Percentiles rank a stretch among this genome's conserved stretches.
phyloP scores from a whole-genome alignment of 2,888 invertebrate genomes.

The Troides helena region DNA sequence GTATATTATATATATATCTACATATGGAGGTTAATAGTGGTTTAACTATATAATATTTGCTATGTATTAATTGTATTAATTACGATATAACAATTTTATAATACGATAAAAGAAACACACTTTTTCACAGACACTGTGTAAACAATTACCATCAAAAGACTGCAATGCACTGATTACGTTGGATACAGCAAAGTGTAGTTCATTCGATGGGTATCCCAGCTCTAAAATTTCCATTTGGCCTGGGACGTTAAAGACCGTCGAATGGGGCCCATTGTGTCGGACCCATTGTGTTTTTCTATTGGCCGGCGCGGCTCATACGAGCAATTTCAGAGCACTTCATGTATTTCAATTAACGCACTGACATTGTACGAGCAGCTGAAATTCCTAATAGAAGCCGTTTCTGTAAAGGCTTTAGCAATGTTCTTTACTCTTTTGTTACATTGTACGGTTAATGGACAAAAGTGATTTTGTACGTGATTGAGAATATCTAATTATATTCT shows the following conservation, averaged over 20 bases:
- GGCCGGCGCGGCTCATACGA: slow-evolving; percentile 63
- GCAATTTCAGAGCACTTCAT: slow-evolving; percentile 43
- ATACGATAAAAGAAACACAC: no score
- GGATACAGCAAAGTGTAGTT: slow-evolving; percentile 15
- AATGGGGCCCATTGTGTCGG: slow-evolving; percentile 63
- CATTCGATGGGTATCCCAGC: slow-evolving; percentile 24
- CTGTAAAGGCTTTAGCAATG: slow-evolving; percentile 24
- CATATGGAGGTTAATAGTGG: no score
- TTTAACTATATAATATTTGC: no score
- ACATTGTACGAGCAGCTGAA: slow-evolving; percentile 51
- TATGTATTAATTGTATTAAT: no score
- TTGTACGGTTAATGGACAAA: slow-evolving; percentile 2
- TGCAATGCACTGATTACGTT: slow-evolving; percentile 19
- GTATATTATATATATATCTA: no score
- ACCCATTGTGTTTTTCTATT: slow-evolving; percentile 74
- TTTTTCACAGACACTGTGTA: neutral
- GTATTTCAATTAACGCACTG: slow-evolving; percentile 65
- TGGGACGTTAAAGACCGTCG: slow-evolving; percentile 65
- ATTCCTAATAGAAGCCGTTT: slow-evolving; percentile 32
- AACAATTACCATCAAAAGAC: slow-evolving; percentile 14
- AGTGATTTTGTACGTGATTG: neutral
- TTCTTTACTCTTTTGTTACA: slow-evolving; percentile 12
- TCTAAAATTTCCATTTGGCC: slow-evolving; percentile 72
- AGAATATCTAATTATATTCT: neutral
- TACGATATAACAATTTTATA: no score